Evolutionary conservation across 2,797 vertebrate species (phyloP), one percentile per base, ranked within the genome.

Genomic region (Tokudaia muenninki): DNA sequence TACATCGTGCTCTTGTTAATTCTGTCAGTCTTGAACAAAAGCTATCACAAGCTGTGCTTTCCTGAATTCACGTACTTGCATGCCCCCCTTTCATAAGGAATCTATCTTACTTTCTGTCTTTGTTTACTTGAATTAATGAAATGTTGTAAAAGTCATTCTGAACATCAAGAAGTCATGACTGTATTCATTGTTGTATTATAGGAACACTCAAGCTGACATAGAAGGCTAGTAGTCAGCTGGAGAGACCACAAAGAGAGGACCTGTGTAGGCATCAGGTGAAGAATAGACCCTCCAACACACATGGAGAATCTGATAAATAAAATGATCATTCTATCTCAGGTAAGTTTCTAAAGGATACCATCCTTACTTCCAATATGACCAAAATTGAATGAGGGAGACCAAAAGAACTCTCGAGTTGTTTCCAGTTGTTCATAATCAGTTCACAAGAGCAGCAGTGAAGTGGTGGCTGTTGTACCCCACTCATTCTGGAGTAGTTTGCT

Each of bases 401-500:
- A 75, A 34, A 6, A 50, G 61, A 94, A 87, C n/a, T 75, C 3
- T 78, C 41, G 47, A 80, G 31, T 57, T 77, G 55, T 65, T 41
- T 47, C 34, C 6, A 52, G 16, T 13, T 77, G 34, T 93, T 83
- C 2, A 6, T 34, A 21, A 17, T 63, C 31, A 88, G 22, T 81
- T 90, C 37, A 63, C 63, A 79, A 13, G 61, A 92, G 70, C n/a
- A 65, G 47, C 61, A 79, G 93, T 70, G 77, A 89, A 91, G 59
- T 65, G n/a, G 11, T 78, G 13, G 7, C 47, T 72, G 9, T 13
- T 92, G 67, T 74, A 78, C 87, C 31, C 16, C 67, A 31, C 37
- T 87, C 50, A 55, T 29, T 96, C 59, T 34, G 6, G 26, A 70
- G 50, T 96, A 67, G 50, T 92, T 94, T 93, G 57, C 50, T 70